These are phyloP conservation scores for Haliclystus octoradiatus DNA, from an alignment of 30 jellyfish, hydroid and myxozoan species.

Conservation along the genomic window DNA sequence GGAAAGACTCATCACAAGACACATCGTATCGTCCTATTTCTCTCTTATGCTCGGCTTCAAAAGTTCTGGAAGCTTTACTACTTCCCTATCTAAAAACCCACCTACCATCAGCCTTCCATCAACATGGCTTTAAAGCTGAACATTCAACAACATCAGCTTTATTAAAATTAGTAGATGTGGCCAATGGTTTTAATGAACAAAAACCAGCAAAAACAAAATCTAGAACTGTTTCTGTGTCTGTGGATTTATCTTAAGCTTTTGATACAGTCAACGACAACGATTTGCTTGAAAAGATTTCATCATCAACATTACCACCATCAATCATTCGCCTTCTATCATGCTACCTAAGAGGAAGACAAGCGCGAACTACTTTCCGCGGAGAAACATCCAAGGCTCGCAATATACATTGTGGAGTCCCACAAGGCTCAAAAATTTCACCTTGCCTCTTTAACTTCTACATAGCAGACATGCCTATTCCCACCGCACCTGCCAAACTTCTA, in stretches of 20 bases:
- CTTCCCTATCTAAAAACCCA: neutral
- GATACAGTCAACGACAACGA: neutral
- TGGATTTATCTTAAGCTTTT: neutral
- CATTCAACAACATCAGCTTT: neutral
- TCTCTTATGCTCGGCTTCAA: neutral
- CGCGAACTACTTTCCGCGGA: neutral
- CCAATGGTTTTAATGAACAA: neutral
- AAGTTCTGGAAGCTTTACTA: neutral
- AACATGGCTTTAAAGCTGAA: neutral
- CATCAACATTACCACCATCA: neutral
- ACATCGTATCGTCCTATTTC: neutral
- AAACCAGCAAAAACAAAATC: neutral
- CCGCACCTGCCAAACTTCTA: neutral
- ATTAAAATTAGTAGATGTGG: neutral
- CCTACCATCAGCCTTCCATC: neutral
- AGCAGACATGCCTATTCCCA: neutral
- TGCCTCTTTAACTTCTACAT: neutral
- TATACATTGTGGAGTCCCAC: neutral
- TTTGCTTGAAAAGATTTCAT: neutral
- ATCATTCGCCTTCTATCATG: neutral
- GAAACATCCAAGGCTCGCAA: neutral
- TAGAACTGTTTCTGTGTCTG: neutral
- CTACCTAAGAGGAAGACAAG: neutral
- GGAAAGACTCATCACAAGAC: neutral
- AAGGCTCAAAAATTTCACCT: neutral